Base-by-base conservation (phyloP, 1,140 invertebrate genomes). In the Ylistrum balloti region DNA sequence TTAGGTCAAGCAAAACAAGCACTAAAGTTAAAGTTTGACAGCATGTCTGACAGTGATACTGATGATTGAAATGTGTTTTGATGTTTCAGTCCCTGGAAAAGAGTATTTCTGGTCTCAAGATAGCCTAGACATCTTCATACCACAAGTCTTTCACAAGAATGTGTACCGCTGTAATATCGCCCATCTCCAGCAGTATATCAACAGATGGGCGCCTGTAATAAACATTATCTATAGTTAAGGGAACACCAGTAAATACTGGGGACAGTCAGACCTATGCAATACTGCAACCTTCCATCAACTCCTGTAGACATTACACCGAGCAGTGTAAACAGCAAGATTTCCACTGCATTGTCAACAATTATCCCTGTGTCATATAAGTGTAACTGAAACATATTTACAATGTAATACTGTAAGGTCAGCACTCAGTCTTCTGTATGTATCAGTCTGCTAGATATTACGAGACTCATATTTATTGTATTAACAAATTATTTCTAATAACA, bases 81-180 rank as follows among this genome's bases (percentile, higher is more conserved):
- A 90, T 88, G 56, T 96, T 95, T 88, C 94, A 96, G 96, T 92
- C 94, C 89, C 91, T 96, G 88, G 96, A 96, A 93, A 93, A 91
- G 90, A 93, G 94, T 74, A 95, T 96, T 87, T 92, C 95, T 93
- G 95, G 95, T 38, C 92, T 96, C 91, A 95, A 90, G 94, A 96
- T 92, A 86, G 91, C 93, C 22, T 93, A 93, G 91, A 88, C 33
- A 89, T 56, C 87, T 34, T 86, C 34, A 33, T 89, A 89, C 85
- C 91, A 88, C 89, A 87, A 89, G 91, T 91, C 91, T 91, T 91
- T 91, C 91, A 88, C 41, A 22, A 33, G 56, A n/a, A 74, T 28
- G 56, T 74, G 56, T 74, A 74, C n/a, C 56, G 35, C 35, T 38
- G 35, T 38, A 74, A 28, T 5, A 74, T 74, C 56, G n/a, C 9